A percentile compares a stretch with the other conserved stretches of the same genome.
phyloP scores from a whole-genome alignment of 2,888 invertebrate genomes.

The Hydropsyche betteni region DNA sequence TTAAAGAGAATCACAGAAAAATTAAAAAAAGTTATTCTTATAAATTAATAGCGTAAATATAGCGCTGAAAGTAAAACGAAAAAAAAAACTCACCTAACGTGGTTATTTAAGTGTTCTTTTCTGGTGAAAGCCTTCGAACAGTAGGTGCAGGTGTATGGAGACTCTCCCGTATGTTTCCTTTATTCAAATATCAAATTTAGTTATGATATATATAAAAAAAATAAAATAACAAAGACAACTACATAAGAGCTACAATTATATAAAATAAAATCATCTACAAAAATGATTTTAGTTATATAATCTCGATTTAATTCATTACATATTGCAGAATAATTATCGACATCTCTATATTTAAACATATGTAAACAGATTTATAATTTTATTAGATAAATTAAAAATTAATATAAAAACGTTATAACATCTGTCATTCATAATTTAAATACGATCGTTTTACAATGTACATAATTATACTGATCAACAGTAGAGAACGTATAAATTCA shows the following conservation, averaged over 20 bases:
- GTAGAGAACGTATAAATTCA: too few relatives aligned
- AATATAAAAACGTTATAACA: neutral
- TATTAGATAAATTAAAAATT: neutral
- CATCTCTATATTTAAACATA: neutral
- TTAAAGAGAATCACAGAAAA: neutral
- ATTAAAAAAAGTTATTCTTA: neutral
- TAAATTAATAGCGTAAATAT: neutral
- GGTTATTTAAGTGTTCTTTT: conserved; percentile 87
- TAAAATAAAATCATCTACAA: neutral
- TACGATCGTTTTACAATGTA: too few relatives aligned
- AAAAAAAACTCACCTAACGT: conserved; percentile 69
- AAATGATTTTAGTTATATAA: neutral
- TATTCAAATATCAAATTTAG: conserved; percentile 7
- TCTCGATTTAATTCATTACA: neutral
- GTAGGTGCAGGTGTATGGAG: conserved; percentile 82
- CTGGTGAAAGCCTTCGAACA: conserved; percentile 87
- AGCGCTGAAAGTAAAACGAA: neutral
- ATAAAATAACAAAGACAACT: neutral
- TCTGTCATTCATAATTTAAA: too few relatives aligned
- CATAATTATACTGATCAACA: too few relatives aligned
- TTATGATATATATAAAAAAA: neutral
- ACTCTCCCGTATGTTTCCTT: conserved; percentile 79
- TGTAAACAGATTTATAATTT: neutral
- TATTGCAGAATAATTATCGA: neutral
- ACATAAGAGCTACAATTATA: neutral